Base-by-base conservation (phyloP, 2,888 invertebrate genomes). In the Caenorhabditis becei region DNA sequence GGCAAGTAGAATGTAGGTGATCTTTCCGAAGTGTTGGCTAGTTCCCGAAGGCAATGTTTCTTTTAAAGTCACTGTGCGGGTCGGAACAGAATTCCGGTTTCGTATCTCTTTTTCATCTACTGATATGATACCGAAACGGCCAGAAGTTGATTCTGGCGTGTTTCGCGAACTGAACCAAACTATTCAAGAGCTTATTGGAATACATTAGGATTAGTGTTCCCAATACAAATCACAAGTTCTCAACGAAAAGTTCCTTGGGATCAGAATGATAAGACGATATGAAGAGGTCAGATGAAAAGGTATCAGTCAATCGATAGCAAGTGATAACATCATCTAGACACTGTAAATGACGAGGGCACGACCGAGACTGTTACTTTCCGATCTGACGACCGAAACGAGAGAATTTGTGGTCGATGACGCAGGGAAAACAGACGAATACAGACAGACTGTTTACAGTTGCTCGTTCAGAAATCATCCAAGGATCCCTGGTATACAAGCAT, bases 51-150 rank as follows among this genome's bases (percentile, higher is more conserved):
- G 14, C 11, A 41, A 41, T 41, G 41, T 41, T 41, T 41, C 41
- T 41, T 41, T 41, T 41, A 41, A 41, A 41, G 41, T 41, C 41
- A 41, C 14, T 41, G 41, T 14, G 41, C 41, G 41, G 41, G 11
- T 14, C 41, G 8, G 32, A 32, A 14, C 47, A 47, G 5, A 47
- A 47, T 47, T 47, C 47, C 47, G 47, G 47, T 47, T 47, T 47
- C 18, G 47, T 47, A 10, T 47, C 18, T 47, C 47, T 18, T 47
- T 18, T 20, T 20, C 18, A 18, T 3, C 7, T 20, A 20, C 20
- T 47, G 47, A 47, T 47, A n/a, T 47, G 47, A 47, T 47, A 47
- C n/a, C 3, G 47, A 47, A 47, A 47, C 47, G 47, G 47, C 3
- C 47, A 41, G 14, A 11, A 41, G 41, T 41, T 14, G 41, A 14